phyloP scores from a whole-genome alignment of 2,888 invertebrate genomes.

The Lithophane socia region DNA sequence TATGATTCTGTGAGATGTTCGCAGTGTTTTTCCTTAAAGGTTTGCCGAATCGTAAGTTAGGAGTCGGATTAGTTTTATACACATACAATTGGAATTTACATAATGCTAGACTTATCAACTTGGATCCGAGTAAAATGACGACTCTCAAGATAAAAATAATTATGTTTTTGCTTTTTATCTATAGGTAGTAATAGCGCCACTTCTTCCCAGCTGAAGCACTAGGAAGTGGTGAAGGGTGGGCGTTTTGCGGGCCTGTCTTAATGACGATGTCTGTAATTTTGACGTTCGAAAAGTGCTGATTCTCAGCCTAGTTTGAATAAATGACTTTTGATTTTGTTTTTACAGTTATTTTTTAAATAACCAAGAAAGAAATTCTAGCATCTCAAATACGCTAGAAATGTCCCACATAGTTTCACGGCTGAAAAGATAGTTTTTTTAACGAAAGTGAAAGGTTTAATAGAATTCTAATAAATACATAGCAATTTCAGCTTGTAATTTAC shows the following conservation, averaged over 20 bases:
- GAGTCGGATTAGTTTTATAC: not conserved
- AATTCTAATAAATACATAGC: constrained; percentile 18
- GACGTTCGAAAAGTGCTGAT: no score
- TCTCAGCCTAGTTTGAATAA: no score
- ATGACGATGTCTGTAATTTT: no score
- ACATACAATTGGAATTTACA: not conserved
- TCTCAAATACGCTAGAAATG: not conserved
- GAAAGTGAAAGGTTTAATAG: not conserved
- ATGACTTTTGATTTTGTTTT: no score
- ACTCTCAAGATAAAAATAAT: not conserved
- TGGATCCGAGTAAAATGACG: no score
- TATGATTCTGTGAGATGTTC: constrained; percentile 24
- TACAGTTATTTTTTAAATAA: not conserved
- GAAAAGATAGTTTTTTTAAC: not conserved
- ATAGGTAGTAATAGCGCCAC: no score
- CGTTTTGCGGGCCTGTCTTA: no score
- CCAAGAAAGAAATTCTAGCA: not conserved
- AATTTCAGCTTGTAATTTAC: constrained; percentile 16
- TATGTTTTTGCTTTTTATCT: not conserved
- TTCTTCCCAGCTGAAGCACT: no score
- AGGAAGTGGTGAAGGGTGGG: no score
- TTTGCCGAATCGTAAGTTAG: constrained; percentile 5
- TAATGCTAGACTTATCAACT: not conserved
- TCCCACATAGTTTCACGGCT: not conserved
- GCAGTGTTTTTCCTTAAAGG: constrained; percentile 34